phyloP scores from a whole-genome alignment of 2,888 invertebrate species.

The Cremastinae sp. region DNA sequence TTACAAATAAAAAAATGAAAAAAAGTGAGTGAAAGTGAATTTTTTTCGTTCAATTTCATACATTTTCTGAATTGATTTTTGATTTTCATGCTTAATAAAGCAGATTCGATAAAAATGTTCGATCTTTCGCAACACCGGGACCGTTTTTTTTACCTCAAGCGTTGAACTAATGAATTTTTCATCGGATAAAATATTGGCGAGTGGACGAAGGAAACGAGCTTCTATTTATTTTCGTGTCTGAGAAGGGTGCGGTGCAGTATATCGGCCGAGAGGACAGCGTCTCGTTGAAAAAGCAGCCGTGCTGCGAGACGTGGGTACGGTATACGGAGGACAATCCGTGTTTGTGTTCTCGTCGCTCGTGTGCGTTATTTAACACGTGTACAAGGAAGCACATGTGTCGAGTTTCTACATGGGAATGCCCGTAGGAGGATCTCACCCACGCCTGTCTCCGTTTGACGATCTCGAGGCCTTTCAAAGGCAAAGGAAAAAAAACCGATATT shows the following conservation, averaged over 20 bases:
- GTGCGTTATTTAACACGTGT: constrained; percentile 12
- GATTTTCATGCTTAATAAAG: too few relatives aligned
- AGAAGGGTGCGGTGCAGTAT: neutral
- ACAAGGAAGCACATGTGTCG: constrained; percentile 38
- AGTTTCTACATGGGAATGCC: constrained; percentile 52
- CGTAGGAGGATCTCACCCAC: constrained; percentile 58
- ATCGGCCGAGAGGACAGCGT: constrained; percentile 30
- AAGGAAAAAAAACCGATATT: constrained; percentile 9
- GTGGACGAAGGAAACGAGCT: constrained; percentile 21
- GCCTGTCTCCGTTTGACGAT: constrained; percentile 26
- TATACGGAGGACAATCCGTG: constrained; percentile 25
- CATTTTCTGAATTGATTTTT: too few relatives aligned
- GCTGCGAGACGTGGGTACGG: constrained; percentile 52
- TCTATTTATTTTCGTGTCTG: constrained; percentile 20
- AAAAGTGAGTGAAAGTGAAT: too few relatives aligned
- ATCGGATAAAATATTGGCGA: constrained; percentile 38
- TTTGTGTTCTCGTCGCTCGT: constrained; percentile 11
- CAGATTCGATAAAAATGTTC: too few relatives aligned
- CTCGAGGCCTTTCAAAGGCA: constrained; percentile 42
- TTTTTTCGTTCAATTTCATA: too few relatives aligned
- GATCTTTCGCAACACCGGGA: too few relatives aligned
- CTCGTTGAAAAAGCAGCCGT: constrained; percentile 49
- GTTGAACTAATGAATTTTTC: too few relatives aligned
- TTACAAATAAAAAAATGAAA: too few relatives aligned
- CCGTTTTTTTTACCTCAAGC: too few relatives aligned